phyloP scores from a whole-genome alignment of 2,888 invertebrate species.

The Mythimna albipuncta region DNA sequence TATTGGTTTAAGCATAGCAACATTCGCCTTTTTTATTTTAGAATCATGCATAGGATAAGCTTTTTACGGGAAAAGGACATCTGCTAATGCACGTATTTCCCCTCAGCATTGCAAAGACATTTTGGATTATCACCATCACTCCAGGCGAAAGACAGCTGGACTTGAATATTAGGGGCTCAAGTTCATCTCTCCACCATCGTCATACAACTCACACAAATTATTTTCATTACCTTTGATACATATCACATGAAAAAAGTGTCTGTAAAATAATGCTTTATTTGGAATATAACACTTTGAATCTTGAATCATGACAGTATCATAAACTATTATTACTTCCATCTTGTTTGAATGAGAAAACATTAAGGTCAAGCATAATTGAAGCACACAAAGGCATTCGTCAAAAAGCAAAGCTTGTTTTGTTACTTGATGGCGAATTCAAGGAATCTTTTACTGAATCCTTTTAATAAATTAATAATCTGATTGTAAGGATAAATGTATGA shows the following conservation, averaged over 20 bases:
- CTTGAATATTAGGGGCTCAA: too few relatives aligned
- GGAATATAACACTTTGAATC: too few relatives aligned
- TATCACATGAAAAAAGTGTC: too few relatives aligned
- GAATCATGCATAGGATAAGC: constrained; percentile 29
- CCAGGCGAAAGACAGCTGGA: too few relatives aligned
- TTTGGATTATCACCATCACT: too few relatives aligned
- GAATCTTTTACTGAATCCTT: not conserved
- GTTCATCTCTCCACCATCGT: too few relatives aligned
- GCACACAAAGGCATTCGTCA: constrained; percentile 44
- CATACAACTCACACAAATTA: too few relatives aligned
- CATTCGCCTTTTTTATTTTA: constrained; percentile 12
- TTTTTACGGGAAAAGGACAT: not conserved
- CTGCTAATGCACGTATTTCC: not conserved
- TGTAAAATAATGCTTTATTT: too few relatives aligned
- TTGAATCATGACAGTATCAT: too few relatives aligned
- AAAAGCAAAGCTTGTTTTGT: constrained; percentile 52
- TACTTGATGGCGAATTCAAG: constrained; percentile 13
- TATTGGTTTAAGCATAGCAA: constrained; percentile 23
- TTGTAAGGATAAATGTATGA: not conserved
- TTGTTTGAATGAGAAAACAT: constrained; percentile 9
- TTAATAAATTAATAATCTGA: not conserved
- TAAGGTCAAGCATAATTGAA: constrained; percentile 41
- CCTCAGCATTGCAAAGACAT: not conserved
- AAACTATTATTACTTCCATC: not conserved
- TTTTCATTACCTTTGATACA: too few relatives aligned